Conservation (phyloP, 2,888 invertebrate genomes). For the Cyaniris semiargus region DNA sequence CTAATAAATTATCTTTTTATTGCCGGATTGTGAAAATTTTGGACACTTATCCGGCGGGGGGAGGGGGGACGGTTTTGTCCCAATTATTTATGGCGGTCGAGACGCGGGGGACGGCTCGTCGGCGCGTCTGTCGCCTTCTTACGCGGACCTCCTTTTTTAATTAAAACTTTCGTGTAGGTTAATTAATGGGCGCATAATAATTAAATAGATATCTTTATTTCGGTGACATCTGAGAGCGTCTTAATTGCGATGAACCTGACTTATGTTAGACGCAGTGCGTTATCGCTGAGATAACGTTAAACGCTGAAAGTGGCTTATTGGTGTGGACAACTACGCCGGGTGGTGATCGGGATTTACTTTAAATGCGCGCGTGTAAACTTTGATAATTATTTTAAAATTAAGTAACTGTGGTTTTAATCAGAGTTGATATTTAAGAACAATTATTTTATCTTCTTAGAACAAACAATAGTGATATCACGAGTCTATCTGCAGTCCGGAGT, state of each 20-base stretch:
- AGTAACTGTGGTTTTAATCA: background rate
- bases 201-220: conserved; percentile 50
- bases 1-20: conserved; percentile 82
- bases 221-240: conserved; percentile 35
- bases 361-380: background rate
- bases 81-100: conserved; percentile 79
- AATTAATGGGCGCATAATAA: conserved; percentile 69
- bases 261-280: conserved; percentile 3
- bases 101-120: conserved; percentile 75
- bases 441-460: background rate
- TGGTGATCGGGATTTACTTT: background rate
- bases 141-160: conserved; percentile 72
- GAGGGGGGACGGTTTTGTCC: conserved; percentile 65
- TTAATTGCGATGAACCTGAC: conserved; percentile 29
- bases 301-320: conserved; percentile 19
- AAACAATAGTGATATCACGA: background rate
- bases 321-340: background rate
- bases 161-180: conserved; percentile 76
- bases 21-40: conserved; percentile 81
- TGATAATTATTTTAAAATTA: background rate
- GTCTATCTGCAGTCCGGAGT: background rate
- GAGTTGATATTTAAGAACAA: background rate
- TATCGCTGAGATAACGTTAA: conserved; percentile 14
- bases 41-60: conserved; percentile 77
- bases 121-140: conserved; percentile 72